Conservation (phyloP, 2,888 invertebrate species). For the Sminthurides aquaticus region DNA sequence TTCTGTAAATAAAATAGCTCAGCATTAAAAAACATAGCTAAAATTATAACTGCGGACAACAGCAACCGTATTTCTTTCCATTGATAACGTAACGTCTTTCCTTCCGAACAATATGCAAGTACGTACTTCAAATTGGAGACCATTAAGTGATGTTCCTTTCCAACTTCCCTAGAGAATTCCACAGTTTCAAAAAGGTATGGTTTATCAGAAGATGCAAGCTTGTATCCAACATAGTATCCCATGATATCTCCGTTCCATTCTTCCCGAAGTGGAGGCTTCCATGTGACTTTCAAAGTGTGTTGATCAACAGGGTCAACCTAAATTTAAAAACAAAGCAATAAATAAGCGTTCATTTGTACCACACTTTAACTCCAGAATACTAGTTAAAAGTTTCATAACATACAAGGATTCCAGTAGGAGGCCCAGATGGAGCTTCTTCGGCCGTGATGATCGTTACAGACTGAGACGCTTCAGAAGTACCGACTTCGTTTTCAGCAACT, state of each 20-base stretch:
- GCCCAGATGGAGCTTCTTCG: conserved; percentile 60
- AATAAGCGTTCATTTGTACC: background rate
- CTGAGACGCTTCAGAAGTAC: conserved; percentile 85
- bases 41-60: too few species aligned
- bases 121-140: conserved; percentile 66
- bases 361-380: background rate
- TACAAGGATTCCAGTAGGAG: conserved; percentile 42
- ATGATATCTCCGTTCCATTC: conserved; percentile 89
- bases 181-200: conserved; percentile 86
- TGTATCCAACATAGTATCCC: conserved; percentile 85
- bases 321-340: background rate
- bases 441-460: conserved; percentile 90
- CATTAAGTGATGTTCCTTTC: conserved; percentile 79
- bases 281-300: conserved; percentile 70
- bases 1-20: conserved; percentile 51
- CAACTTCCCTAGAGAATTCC: conserved; percentile 83
- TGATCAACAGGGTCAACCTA: conserved; percentile 81
- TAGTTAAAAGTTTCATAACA: too few species aligned
- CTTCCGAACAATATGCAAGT: too few species aligned
- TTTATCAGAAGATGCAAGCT: conserved; percentile 64
- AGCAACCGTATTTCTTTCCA: too few species aligned
- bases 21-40: background rate
- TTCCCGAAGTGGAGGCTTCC: conserved; percentile 81
- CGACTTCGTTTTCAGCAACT: conserved; percentile 87
- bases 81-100: too few species aligned